Evolutionary conservation across 2,888 invertebrate genomes (phyloP).

Genomic region (Thecophora atra): DNA sequence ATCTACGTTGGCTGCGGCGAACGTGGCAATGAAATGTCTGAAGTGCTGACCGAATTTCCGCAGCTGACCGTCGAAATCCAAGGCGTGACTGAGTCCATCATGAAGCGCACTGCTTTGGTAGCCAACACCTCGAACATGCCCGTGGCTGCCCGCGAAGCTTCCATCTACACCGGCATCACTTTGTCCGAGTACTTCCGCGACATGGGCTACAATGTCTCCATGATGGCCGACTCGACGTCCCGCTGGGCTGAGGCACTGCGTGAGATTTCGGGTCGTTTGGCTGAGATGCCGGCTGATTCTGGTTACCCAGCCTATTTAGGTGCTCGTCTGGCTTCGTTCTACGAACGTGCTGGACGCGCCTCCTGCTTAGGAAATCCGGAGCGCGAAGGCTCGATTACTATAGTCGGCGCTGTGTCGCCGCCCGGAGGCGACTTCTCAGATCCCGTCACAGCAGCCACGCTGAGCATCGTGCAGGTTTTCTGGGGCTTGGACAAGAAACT

Average conservation of each 20-base stretch:
- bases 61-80: conserved; percentile 96
- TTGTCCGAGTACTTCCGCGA: conserved; percentile 98
- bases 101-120: conserved; percentile 98
- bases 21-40: conserved; percentile 99
- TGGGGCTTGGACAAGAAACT: conserved; percentile 99
- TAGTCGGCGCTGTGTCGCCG: conserved; percentile 99
- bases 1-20: conserved; percentile 99
- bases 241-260: conserved; percentile 99
- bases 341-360: conserved; percentile 98
- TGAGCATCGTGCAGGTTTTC: conserved; percentile 98
- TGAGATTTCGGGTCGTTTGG: conserved; percentile 94
- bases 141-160: conserved; percentile 99
- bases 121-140: conserved; percentile 99
- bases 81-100: conserved; percentile 95
- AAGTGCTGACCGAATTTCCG: conserved; percentile 98
- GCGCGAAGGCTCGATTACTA: conserved; percentile 97
- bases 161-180: conserved; percentile 99
- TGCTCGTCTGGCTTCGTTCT: conserved; percentile 97
- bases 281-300: conserved; percentile 99
- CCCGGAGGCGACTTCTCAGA: conserved; percentile 99
- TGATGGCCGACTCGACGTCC: conserved; percentile 99
- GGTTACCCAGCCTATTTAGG: conserved; percentile 99
- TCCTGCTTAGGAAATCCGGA: conserved; percentile 97
- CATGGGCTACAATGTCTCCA: conserved; percentile 99
- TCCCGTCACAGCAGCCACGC: conserved; percentile 98